These are phyloP conservation scores for Zaprionus capensis DNA, from an alignment of 1,140 invertebrate species.

Conservation along the genomic window DNA sequence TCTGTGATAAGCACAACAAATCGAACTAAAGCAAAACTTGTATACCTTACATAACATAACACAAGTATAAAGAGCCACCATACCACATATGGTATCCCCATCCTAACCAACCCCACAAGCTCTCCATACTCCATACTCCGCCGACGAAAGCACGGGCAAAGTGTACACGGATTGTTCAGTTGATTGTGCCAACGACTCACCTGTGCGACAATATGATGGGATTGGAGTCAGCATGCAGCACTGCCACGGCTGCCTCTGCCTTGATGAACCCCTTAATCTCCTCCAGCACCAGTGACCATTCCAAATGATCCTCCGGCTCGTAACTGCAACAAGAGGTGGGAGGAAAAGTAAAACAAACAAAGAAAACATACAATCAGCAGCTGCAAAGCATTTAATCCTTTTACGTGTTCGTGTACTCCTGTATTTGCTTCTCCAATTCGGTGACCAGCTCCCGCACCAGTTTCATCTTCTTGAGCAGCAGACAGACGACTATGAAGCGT, in stretches of 20 bases:
- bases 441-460: slow-evolving; percentile 95
- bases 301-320: slow-evolving; percentile 97
- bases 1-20: slow-evolving; percentile 84
- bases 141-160: slow-evolving; percentile 84
- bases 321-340: slow-evolving; percentile 85
- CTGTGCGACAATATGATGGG: slow-evolving; percentile 93
- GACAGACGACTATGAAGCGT: slow-evolving; percentile 97
- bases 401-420: slow-evolving; percentile 95
- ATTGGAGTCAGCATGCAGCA: slow-evolving; percentile 94
- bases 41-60: slow-evolving; percentile 60
- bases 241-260: slow-evolving; percentile 94
- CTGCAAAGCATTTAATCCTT: slow-evolving; percentile 20
- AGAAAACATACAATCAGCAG: slow-evolving; percentile 26
- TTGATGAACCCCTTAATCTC: slow-evolving; percentile 98
- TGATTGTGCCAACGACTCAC: slow-evolving; percentile 85
- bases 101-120: slow-evolving; percentile 66
- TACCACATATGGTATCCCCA: slow-evolving; percentile 27
- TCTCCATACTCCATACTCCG: slow-evolving; percentile 81
- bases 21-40: slow-evolving; percentile 74
- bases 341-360: slow-evolving; percentile 28
- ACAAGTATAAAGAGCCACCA: slow-evolving; percentile 37
- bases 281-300: slow-evolving; percentile 97
- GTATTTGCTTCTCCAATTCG: slow-evolving; percentile 95
- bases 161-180: slow-evolving; percentile 47
- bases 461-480: slow-evolving; percentile 97